phyloP scores from a whole-genome alignment of 2,888 invertebrate species.

The Thymelicus sylvestris region DNA sequence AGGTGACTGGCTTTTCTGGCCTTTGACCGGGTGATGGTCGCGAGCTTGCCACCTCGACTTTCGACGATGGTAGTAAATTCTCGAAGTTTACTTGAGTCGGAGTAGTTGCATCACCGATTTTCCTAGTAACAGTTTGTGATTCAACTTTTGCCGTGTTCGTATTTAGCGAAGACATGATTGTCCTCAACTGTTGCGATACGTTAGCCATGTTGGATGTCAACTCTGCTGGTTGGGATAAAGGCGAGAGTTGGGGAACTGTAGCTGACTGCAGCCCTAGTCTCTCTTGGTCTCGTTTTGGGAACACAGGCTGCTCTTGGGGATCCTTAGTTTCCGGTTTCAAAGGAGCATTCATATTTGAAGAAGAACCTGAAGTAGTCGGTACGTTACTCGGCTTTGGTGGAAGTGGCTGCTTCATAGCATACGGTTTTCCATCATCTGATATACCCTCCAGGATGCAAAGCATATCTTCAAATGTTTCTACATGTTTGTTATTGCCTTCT shows the following conservation, averaged over 20 bases:
- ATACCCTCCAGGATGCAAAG: constrained; percentile 89
- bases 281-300: constrained; percentile 67
- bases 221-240: constrained; percentile 89
- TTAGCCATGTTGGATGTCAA: constrained; percentile 89
- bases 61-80: constrained; percentile 78
- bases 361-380: constrained; percentile 44
- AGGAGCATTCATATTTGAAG: constrained; percentile 50
- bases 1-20: constrained; percentile 63
- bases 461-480: constrained; percentile 88
- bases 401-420: constrained; percentile 59
- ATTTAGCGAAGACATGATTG: constrained; percentile 87
- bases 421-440: constrained; percentile 70
- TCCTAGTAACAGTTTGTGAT: constrained; percentile 76
- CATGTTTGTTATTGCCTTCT: constrained; percentile 83
- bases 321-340: constrained; percentile 61
- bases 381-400: constrained; percentile 51
- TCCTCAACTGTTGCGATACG: constrained; percentile 88
- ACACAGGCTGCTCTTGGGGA: constrained; percentile 58
- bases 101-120: constrained; percentile 67
- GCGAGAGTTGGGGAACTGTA: constrained; percentile 88
- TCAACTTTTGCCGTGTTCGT: constrained; percentile 78
- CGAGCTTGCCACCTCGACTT: constrained; percentile 73
- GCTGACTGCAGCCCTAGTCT: constrained; percentile 74
- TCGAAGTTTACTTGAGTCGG: constrained; percentile 82
- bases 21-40: constrained; percentile 72